Evolutionary conservation across 2,888 invertebrate species (phyloP).

Genomic region (Athalia cordata): DNA sequence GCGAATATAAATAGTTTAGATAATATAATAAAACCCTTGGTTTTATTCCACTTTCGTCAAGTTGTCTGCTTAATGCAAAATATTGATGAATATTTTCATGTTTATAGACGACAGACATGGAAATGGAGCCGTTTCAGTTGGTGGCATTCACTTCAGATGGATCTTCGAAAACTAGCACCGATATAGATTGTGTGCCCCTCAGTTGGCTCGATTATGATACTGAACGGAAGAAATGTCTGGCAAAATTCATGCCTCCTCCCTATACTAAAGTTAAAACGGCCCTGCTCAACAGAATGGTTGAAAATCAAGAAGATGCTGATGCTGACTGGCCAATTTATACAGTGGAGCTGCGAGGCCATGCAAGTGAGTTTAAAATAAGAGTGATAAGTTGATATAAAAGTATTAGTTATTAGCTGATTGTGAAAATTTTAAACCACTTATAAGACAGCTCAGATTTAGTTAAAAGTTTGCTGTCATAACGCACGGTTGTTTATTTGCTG

Average conservation of each 20-base stretch:
- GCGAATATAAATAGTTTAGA: too few relatives aligned
- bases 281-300: neutral
- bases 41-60: too few relatives aligned
- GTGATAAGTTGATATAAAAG: neutral
- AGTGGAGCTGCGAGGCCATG: neutral
- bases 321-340: constrained; percentile 2
- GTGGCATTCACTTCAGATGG: neutral
- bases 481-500: too few relatives aligned
- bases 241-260: constrained; percentile 14
- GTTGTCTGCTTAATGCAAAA: too few relatives aligned
- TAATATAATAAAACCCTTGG: too few relatives aligned
- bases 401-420: neutral
- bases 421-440: neutral
- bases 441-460: neutral
- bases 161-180: too few relatives aligned
- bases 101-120: neutral
- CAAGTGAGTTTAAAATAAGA: constrained; percentile 2
- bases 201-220: constrained; percentile 1
- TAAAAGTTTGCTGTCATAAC: too few relatives aligned
- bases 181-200: constrained; percentile 5
- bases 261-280: neutral
- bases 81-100: too few relatives aligned
- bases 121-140: neutral
- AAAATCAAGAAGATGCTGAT: neutral
- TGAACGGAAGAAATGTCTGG: neutral